Evolutionary conservation across 2,797 vertebrate genomes (phyloP).

Genomic region (Cossypha heuglini): DNA sequence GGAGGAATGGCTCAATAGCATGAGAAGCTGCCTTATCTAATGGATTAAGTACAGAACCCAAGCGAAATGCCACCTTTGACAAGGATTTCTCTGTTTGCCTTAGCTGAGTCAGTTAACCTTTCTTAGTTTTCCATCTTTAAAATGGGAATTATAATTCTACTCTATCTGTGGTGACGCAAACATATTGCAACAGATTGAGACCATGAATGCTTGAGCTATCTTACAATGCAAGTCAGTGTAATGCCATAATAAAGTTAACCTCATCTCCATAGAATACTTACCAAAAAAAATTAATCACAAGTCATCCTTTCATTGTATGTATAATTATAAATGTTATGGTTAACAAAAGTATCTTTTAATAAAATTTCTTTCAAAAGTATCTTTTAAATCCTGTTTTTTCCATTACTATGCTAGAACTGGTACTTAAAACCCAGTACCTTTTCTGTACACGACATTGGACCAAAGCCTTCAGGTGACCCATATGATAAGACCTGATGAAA

Average conservation of each 20-base stretch:
- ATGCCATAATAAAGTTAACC: background rate
- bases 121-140: slow-evolving; percentile 3
- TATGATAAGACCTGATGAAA: background rate
- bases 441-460: background rate
- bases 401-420: background rate
- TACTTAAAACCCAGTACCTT: background rate
- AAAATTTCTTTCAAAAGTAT: background rate
- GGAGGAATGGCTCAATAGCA: slow-evolving; percentile 41
- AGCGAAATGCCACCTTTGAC: slow-evolving; percentile 41
- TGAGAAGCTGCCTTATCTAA: slow-evolving; percentile 46
- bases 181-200: background rate
- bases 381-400: background rate
- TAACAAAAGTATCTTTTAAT: background rate
- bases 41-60: slow-evolving; percentile 50
- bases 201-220: background rate
- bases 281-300: background rate
- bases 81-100: slow-evolving; percentile 28
- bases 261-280: background rate
- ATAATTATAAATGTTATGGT: background rate
- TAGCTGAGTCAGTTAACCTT: slow-evolving; percentile 9
- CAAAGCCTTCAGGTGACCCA: background rate
- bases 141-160: background rate
- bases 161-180: background rate
- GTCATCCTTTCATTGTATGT: background rate
- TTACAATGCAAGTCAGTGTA: fast-evolving